A percentile compares a stretch with the other conserved stretches of the same genome.
Conservation (phyloP, 2,113 vertebrate genomes). For the Irena cyanogastra region DNA sequence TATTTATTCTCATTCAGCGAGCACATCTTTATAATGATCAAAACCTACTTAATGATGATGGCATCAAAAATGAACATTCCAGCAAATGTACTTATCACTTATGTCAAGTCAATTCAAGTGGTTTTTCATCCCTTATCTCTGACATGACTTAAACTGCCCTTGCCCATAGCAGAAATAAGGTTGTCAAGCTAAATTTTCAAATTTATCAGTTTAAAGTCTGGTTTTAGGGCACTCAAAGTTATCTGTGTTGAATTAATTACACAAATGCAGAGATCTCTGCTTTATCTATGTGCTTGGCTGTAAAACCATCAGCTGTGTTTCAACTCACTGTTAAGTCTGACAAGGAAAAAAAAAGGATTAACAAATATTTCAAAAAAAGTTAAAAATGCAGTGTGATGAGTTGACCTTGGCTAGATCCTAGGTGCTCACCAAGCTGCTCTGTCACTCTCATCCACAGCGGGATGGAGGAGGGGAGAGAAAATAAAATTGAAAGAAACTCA, state of each 20-base stretch:
- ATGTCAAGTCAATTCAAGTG: conserved; percentile 13
- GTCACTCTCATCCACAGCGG: background rate
- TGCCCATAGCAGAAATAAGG: conserved; percentile 63
- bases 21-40: background rate
- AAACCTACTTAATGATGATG: background rate
- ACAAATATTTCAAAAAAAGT: background rate
- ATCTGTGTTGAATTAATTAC: conserved; percentile 68
- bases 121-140: conserved; percentile 34
- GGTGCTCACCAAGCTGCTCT: background rate
- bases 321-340: background rate
- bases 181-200: conserved; percentile 64
- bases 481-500: background rate
- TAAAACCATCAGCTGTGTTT: background rate
- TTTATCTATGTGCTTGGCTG: conserved; percentile 48
- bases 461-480: background rate
- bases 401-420: background rate
- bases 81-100: background rate
- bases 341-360: background rate
- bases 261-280: conserved; percentile 14
- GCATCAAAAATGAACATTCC: conserved; percentile 9
- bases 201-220: conserved; percentile 58
- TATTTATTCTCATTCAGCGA: background rate
- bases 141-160: conserved; percentile 59
- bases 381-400: background rate
- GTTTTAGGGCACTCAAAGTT: conserved; percentile 55